These are phyloP conservation scores for Drosophila obscura DNA, from an alignment of 1,140 invertebrate species.

Conservation along the genomic window DNA sequence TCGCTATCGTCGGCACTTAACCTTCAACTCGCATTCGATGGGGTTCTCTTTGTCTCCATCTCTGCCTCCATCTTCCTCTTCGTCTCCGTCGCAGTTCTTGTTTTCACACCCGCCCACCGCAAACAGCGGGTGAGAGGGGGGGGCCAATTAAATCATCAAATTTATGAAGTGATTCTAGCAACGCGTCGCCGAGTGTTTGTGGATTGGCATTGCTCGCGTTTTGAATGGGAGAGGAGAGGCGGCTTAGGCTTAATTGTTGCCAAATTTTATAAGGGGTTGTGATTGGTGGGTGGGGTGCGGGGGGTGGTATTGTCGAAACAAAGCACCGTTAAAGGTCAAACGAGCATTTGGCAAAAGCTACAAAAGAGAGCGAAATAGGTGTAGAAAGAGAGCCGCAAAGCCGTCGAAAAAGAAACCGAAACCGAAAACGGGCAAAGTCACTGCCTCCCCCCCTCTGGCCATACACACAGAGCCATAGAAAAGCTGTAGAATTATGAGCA, in stretches of 20 bases:
- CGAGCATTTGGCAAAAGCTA: constrained; percentile 56
- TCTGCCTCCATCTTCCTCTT: not conserved
- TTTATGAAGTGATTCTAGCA: constrained; percentile 72
- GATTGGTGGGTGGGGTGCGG: constrained; percentile 1
- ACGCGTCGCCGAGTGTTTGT: constrained; percentile 49
- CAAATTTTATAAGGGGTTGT: constrained; percentile 41
- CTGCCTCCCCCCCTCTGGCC: constrained; percentile 14
- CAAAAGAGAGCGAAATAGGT: constrained; percentile 28
- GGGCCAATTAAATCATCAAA: constrained; percentile 60
- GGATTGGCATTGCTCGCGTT: constrained; percentile 65
- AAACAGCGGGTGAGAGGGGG: not conserved
- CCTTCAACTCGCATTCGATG: constrained; percentile 73
- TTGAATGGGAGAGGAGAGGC: constrained; percentile 63
- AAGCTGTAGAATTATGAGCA: constrained; percentile 67
- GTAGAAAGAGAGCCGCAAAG: constrained; percentile 8
- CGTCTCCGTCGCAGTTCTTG: constrained; percentile 13
- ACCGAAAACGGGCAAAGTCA: constrained; percentile 39
- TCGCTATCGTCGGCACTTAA: constrained; percentile 59
- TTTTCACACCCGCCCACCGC: constrained; percentile 38
- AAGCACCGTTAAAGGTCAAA: constrained; percentile 80
- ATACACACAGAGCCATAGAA: constrained; percentile 22
- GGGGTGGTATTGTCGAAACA: constrained; percentile 21
- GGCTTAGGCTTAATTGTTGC: constrained; percentile 70
- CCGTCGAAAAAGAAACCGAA: constrained; percentile 24
- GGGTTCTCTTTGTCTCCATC: constrained; percentile 1